Conservation (phyloP, 2,113 vertebrate genomes). For the Oxygymnocypris stewartii region DNA sequence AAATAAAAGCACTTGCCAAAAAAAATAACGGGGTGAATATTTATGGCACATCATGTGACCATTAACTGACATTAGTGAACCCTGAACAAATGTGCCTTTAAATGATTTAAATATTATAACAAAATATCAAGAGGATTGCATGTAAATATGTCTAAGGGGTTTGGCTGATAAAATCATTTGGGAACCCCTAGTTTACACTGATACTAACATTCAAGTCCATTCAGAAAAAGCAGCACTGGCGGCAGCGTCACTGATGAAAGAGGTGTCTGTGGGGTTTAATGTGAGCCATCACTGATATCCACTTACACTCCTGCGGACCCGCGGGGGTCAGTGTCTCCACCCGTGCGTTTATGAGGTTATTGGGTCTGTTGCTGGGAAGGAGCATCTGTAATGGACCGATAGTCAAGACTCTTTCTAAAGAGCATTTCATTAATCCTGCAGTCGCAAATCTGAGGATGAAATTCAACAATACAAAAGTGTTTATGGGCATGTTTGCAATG, state of each 20-base stretch:
- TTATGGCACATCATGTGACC: not conserved
- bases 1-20: not conserved
- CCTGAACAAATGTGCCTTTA: not conserved
- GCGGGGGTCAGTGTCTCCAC: not conserved
- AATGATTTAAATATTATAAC: not conserved
- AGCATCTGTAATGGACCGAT: too few species aligned
- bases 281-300: not conserved
- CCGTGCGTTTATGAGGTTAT: not conserved
- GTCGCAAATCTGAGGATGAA: not conserved
- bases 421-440: constrained; percentile 19
- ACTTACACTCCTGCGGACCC: not conserved
- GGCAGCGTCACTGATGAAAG: not conserved
- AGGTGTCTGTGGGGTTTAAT: not conserved
- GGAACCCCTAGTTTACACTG: not conserved
- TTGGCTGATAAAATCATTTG: not conserved
- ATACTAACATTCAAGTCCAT: not conserved
- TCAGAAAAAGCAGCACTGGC: not conserved
- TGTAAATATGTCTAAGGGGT: not conserved
- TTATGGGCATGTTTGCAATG: not conserved
- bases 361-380: too few species aligned
- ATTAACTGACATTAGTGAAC: not conserved
- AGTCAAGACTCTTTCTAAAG: constrained; percentile 7
- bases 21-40: not conserved
- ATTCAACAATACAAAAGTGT: not conserved
- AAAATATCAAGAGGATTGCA: not conserved